Conservation (phyloP, 2,113 vertebrate species). For the Glareola pratincola region DNA sequence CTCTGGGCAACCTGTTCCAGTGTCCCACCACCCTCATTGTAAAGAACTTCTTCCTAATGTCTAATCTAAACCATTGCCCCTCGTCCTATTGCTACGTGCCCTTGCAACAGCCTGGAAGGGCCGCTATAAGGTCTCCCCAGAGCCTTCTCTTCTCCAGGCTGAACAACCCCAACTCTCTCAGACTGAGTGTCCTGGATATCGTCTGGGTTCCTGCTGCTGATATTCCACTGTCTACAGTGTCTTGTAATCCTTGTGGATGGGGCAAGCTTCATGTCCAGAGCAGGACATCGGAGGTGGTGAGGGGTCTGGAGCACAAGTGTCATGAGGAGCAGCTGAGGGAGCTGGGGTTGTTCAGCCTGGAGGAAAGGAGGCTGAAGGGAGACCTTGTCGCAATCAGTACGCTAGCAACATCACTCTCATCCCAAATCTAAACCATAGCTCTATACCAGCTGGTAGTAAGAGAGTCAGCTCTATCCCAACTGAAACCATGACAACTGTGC, state of each 20-base stretch:
- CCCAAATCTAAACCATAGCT: not conserved
- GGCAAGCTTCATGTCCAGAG: not conserved
- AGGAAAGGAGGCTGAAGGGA: not conserved
- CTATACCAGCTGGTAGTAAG: not conserved
- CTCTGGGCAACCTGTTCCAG: too few species aligned
- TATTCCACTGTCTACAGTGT: not conserved
- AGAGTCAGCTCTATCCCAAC: not conserved
- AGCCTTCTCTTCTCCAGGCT: too few species aligned
- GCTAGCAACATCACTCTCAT: not conserved
- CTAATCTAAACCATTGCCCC: too few species aligned
- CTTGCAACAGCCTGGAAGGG: too few species aligned
- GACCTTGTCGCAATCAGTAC: not conserved
- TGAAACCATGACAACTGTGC: not conserved
- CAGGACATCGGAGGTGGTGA: not conserved
- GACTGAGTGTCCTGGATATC: too few species aligned
- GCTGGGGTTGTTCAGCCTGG: not conserved
- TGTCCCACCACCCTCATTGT: too few species aligned
- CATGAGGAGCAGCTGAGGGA: not conserved
- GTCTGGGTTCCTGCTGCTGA: not conserved
- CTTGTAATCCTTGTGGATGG: not conserved
- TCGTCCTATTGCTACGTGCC: too few species aligned
- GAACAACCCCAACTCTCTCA: too few species aligned
- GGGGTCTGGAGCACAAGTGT: not conserved
- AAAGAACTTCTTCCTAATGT: too few species aligned
- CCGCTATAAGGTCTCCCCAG: too few species aligned